Base-by-base conservation (phyloP, 1,140 invertebrate genomes). In the Pseudomyrmex gracilis region DNA sequence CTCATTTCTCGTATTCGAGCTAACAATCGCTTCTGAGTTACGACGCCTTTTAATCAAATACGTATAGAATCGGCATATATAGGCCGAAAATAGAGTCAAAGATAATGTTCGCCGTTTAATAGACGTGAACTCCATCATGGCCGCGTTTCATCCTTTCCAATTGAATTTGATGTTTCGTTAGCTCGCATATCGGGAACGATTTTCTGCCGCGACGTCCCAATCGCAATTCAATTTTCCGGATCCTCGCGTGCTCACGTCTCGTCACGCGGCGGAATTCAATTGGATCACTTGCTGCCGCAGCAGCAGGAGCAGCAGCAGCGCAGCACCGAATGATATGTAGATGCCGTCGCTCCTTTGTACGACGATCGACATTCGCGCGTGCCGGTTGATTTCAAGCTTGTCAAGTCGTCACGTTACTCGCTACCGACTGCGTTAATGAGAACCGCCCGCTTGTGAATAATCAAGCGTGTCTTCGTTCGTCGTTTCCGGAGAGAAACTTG, bases 191-290 rank as follows among this genome's bases (percentile, higher is more conserved):
- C 58, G 64, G 20, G 12, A 87, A 87, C 82, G 86, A 88, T 82
- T 24, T 22, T 24, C 61, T 49, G 60, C n/a, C 17, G 85, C 47
- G 24, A 74, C 24, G 74, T 12, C 55, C 34, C 67, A 45, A 73
- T 24, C 53, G 86, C 73, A 70, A 88, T 88, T 88, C 87, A 87
- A 88, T 88, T 88, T 88, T 85, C 71, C 87, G 53, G 70, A 9
- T 49, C 60, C 74, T 73, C 86, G 82, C 82, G 82, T 80, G 63
- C 53, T 76, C 87, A 76, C 45, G 10, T 70, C 70, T 82, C 71
- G 63, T 73, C 82, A 80, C 61, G 66, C 53, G 17, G 20, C 55
- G 70, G 49, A 87, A 87, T 87, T 86, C 64, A 77, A 87, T 88
- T 58, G 66, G 64, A 58, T 82, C 51, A 13, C 57, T 34, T 34